phyloP scores from a whole-genome alignment of 35 echinoderm and acorn worm genomes.

The Strongylocentrotus purpuratus region DNA sequence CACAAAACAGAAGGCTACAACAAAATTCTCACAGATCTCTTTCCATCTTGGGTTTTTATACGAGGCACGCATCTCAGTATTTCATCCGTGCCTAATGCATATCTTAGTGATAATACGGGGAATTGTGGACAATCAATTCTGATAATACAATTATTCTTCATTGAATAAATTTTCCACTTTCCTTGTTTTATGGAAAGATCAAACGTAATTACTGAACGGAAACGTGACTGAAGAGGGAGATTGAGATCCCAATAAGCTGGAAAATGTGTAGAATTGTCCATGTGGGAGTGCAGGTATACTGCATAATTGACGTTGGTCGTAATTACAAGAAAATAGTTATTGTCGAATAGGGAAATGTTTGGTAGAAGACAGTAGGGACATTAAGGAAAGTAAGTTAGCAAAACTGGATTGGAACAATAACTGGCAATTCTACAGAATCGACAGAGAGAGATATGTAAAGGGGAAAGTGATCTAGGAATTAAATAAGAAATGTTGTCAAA shows the following conservation, averaged over 20 bases:
- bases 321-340: background rate
- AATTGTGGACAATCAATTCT: background rate
- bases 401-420: background rate
- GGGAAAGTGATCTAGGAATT: too few species aligned
- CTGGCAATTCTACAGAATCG: background rate
- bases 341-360: background rate
- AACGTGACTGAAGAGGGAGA: background rate
- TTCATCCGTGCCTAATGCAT: background rate
- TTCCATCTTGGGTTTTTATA: background rate
- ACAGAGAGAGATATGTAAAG: too few species aligned
- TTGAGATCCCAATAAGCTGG: background rate
- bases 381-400: background rate
- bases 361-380: background rate
- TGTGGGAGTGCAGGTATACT: background rate
- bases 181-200: too few species aligned
- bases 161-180: background rate
- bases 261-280: background rate
- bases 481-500: too few species aligned
- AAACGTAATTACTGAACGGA: background rate
- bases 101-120: background rate
- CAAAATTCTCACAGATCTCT: background rate
- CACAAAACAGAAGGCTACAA: background rate
- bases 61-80: background rate
- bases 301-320: background rate
- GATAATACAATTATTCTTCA: background rate